Base-by-base conservation (phyloP, 1,140 invertebrate genomes). In the Drosophila mayri region DNA sequence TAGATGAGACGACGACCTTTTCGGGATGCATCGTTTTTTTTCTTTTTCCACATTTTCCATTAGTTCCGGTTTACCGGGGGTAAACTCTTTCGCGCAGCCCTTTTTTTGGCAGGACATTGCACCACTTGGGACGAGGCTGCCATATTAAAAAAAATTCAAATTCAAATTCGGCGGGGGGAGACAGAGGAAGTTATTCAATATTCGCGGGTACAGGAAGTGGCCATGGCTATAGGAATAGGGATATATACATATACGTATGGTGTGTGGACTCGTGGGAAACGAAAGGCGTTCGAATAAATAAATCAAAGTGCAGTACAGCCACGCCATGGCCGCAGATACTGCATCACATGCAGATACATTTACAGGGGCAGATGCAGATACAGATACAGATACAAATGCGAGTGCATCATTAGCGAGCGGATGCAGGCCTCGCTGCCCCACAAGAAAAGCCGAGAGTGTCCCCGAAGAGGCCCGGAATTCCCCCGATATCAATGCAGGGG, bases 141-240 rank as follows among this genome's bases (percentile, higher is more conserved):
- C 77, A 90, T 84, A 88, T 88, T 88, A 65, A 49, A 78, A 67
- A 79, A 63, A 52, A 61, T 62, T 43, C 18, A 60, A 67, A 68
- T 50, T 16, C 25, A 50, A 49, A 28, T 28, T 49, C 25, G 43
- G 4, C 0, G 35, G 14, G 4, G 22, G 52, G 41, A 35, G 57
- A n/a, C 38, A 70, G 83, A 81, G 52, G 52, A 55, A 55, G 52
- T 55, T 88, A 88, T 88, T 90, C 81, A 88, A 88, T 88, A 88
- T 88, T 88, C 85, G 84, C 84, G 84, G 84, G 84, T 88, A 88
- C 83, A 87, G 84, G 84, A 87, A 88, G 76, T 83, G 71, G 70
- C 37, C 70, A 79, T 65, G 73, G 28, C 8, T 44, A 79, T 74
- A 20, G 20, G 41, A 18, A 18, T 43, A 41, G 20, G 41, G 41